Conservation (phyloP, 2,888 invertebrate species). For the Drosophila stalkeri region DNA sequence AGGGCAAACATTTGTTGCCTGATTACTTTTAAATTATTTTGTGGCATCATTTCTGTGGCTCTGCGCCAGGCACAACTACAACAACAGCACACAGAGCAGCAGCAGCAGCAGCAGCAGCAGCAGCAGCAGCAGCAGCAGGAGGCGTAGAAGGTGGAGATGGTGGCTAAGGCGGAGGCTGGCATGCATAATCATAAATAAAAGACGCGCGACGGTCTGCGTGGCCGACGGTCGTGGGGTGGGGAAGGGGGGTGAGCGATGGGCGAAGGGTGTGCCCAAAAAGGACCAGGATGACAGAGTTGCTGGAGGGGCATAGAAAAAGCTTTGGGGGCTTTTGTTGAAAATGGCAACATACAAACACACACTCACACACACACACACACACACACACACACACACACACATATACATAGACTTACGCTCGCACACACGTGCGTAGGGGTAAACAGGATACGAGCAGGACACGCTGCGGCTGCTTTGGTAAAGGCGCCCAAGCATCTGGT, state of each 20-base stretch:
- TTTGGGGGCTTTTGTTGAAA: conserved; percentile 69
- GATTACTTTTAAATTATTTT: conserved; percentile 85
- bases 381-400: conserved; percentile 13
- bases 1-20: conserved; percentile 80
- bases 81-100: conserved; percentile 11
- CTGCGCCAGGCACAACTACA: conserved; percentile 38
- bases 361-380: conserved; percentile 13
- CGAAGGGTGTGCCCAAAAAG: conserved; percentile 40
- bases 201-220: conserved; percentile 41
- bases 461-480: conserved; percentile 40
- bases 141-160: background rate
- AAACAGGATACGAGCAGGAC: conserved; percentile 43
- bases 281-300: conserved; percentile 57
- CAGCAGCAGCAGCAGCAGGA: background rate
- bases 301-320: conserved; percentile 50
- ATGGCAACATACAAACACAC: conserved; percentile 44
- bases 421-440: conserved; percentile 23
- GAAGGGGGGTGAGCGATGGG: background rate
- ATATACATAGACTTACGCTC: conserved; percentile 8
- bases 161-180: conserved; percentile 42
- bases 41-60: conserved; percentile 83
- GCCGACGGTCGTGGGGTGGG: background rate
- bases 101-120: conserved; percentile 12
- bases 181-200: conserved; percentile 81
- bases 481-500: conserved; percentile 42